A percentile compares a stretch with the other conserved stretches of the same genome.
phyloP scores from a whole-genome alignment of 2,113 vertebrate species.

The Narcine bancroftii region DNA sequence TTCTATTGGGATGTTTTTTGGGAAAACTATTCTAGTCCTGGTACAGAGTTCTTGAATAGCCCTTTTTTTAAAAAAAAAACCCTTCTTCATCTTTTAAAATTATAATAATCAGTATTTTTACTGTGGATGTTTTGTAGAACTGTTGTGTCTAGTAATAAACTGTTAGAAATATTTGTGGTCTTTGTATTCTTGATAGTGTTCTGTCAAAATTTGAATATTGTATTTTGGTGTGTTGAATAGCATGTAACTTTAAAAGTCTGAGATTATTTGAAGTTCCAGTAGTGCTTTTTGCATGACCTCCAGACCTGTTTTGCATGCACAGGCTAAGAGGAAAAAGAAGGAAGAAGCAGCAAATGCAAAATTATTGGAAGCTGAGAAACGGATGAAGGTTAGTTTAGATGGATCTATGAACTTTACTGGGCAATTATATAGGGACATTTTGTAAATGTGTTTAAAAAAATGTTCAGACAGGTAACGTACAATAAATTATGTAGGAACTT shows the following conservation, averaged over 20 bases:
- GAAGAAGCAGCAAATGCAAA: slow-evolving; percentile 91
- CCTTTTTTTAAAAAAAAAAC: background rate
- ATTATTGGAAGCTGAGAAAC: slow-evolving; percentile 89
- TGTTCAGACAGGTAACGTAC: background rate
- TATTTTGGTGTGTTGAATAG: slow-evolving; percentile 48
- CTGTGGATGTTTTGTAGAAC: background rate
- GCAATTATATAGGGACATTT: slow-evolving; percentile 7
- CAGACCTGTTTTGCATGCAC: slow-evolving; percentile 69
- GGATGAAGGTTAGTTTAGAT: slow-evolving; percentile 80
- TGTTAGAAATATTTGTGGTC: background rate
- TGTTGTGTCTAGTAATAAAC: background rate
- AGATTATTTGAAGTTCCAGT: slow-evolving; percentile 52
- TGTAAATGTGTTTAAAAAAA: slow-evolving; percentile 8
- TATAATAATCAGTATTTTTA: background rate
- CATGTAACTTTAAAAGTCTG: slow-evolving; percentile 50
- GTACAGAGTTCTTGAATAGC: slow-evolving; percentile 30
- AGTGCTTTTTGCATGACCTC: slow-evolving; percentile 59
- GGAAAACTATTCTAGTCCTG: background rate
- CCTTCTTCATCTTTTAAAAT: background rate
- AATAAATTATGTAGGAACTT: background rate
- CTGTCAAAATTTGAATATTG: background rate
- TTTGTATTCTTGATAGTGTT: background rate
- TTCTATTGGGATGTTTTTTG: background rate
- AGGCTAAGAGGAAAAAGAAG: slow-evolving; percentile 94
- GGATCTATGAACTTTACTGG: slow-evolving; percentile 5